Evolutionary conservation across 92 coral and sea anemone genomes (phyloP).

Genomic region (Porites rus): DNA sequence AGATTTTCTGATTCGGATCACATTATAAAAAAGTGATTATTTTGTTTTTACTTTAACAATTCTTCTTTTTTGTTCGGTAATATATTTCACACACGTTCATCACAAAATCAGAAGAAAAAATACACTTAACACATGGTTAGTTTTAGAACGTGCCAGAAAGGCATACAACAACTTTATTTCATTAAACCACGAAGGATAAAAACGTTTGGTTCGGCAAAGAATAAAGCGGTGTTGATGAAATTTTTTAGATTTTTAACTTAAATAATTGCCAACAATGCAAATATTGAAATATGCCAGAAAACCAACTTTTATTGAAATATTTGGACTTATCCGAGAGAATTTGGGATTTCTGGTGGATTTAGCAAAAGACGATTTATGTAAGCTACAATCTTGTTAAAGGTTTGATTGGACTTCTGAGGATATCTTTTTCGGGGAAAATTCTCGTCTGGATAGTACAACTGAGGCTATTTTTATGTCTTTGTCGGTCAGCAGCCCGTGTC

Average conservation of each 20-base stretch:
- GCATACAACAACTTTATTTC: conserved; percentile 1
- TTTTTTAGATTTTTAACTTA: conserved; percentile 13
- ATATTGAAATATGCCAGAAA: conserved; percentile 35
- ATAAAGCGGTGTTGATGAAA: conserved; percentile 46
- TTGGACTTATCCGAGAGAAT: neutral
- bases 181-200: conserved; percentile 17
- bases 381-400: neutral
- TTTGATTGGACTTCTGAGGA: neutral
- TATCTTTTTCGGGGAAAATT: neutral
- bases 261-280: conserved; percentile 3
- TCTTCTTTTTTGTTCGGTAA: neutral
- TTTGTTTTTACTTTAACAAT: neutral
- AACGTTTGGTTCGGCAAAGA: conserved; percentile 15
- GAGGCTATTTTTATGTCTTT: neutral
- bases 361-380: neutral
- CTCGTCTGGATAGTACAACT: neutral
- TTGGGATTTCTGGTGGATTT: neutral
- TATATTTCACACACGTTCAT: neutral
- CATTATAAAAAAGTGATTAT: too few relatives aligned
- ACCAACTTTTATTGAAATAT: conserved; percentile 16
- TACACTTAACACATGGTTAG: neutral
- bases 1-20: too few relatives aligned
- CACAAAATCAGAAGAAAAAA: neutral
- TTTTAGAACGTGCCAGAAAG: neutral
- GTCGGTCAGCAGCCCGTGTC: neutral